A percentile compares a stretch with the other conserved stretches of the same genome.
phyloP scores from a whole-genome alignment of 2,888 invertebrate species.

The Drosophila leonis region DNA sequence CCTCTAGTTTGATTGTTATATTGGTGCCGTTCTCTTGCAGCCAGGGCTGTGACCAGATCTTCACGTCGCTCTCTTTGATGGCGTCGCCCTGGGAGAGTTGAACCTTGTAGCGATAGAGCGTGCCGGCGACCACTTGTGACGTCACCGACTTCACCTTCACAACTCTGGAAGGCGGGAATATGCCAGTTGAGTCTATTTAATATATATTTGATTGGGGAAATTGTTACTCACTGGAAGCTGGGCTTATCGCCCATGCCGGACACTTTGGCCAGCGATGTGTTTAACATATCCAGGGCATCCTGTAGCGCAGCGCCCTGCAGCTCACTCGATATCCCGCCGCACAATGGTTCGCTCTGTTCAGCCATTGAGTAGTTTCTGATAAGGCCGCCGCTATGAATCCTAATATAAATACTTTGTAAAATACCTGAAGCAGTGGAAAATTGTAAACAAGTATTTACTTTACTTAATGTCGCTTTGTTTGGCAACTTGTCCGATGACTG shows the following conservation, averaged over 20 bases:
- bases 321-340: slow-evolving; percentile 37
- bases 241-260: slow-evolving; percentile 36
- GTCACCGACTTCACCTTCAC: slow-evolving; percentile 58
- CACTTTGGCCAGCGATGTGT: slow-evolving; percentile 33
- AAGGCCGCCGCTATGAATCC: neutral
- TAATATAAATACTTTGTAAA: slow-evolving; percentile 2
- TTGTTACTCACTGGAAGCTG: slow-evolving; percentile 37
- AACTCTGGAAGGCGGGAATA: slow-evolving; percentile 37
- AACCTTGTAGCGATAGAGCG: slow-evolving; percentile 50
- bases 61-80: slow-evolving; percentile 57
- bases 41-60: slow-evolving; percentile 71
- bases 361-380: slow-evolving; percentile 35
- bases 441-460: slow-evolving; percentile 3
- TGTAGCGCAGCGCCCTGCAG: slow-evolving; percentile 28
- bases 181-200: too few relatives aligned
- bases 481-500: slow-evolving; percentile 44
- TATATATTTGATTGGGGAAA: too few relatives aligned
- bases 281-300: slow-evolving; percentile 31
- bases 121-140: slow-evolving; percentile 60
- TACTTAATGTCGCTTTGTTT: slow-evolving; percentile 45
- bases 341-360: slow-evolving; percentile 16
- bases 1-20: slow-evolving; percentile 58
- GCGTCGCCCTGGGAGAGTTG: slow-evolving; percentile 50
- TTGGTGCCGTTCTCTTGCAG: slow-evolving; percentile 51
- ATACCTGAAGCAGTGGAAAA: slow-evolving; percentile 10